phyloP scores from a whole-genome alignment of 2,797 vertebrate species.

The Falco columbarius region DNA sequence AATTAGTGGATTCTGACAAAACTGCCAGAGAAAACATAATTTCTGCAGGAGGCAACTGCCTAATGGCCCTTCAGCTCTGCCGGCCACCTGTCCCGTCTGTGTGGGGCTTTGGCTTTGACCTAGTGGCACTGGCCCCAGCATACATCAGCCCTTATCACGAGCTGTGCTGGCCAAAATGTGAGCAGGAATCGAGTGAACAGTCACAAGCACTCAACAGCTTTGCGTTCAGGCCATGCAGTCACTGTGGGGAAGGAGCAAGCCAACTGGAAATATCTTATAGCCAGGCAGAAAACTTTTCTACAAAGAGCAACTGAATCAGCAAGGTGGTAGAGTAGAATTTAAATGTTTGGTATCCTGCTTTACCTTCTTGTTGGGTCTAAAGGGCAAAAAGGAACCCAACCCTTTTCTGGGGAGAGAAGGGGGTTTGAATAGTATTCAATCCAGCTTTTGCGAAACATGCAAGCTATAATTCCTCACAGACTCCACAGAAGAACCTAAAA shows the following conservation, averaged over 20 bases:
- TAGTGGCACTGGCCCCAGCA: neutral
- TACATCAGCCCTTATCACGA: neutral
- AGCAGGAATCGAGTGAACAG: neutral
- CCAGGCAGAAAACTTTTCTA: neutral
- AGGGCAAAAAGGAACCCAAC: neutral
- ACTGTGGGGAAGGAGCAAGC: neutral
- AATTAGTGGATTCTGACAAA: neutral
- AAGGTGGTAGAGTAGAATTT: neutral
- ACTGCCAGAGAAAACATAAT: neutral
- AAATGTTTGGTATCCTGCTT: neutral
- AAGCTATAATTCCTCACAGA: neutral
- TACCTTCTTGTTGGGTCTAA: neutral
- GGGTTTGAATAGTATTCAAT: neutral
- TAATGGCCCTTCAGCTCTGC: neutral
- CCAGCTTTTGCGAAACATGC: neutral
- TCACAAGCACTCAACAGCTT: neutral
- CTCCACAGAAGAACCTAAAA: neutral
- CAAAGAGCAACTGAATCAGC: neutral
- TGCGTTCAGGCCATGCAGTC: neutral
- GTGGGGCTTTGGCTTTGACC: neutral
- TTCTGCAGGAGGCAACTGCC: neutral
- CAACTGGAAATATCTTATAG: neutral
- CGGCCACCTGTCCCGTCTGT: neutral
- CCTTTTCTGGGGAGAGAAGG: neutral
- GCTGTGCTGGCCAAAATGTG: neutral